Conservation (phyloP, 2,888 invertebrate species). For the Synanthedon vespiformis region DNA sequence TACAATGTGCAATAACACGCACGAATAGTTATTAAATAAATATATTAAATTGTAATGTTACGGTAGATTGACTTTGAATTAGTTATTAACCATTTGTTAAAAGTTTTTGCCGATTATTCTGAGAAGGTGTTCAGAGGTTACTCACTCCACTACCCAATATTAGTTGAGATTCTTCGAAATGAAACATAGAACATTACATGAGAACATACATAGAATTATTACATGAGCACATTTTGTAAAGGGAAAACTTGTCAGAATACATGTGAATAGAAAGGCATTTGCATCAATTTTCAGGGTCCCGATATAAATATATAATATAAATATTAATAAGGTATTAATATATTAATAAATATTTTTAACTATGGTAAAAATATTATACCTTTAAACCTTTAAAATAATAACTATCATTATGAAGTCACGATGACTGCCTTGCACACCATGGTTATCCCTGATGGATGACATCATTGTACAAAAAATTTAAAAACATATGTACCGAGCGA, state of each 20-base stretch:
- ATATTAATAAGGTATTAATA: too few species aligned
- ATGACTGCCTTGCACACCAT: slow-evolving; percentile 7
- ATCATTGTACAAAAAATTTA: slow-evolving; percentile 17
- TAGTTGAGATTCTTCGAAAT: background rate
- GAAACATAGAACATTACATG: too few species aligned
- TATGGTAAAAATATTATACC: too few species aligned
- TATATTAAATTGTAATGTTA: background rate
- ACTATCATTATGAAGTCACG: slow-evolving; percentile 5
- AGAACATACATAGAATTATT: too few species aligned
- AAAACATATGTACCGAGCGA: slow-evolving; percentile 8
- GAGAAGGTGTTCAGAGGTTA: background rate
- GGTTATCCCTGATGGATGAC: slow-evolving; percentile 18
- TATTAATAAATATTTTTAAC: too few species aligned
- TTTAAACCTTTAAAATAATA: too few species aligned
- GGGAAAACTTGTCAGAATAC: too few species aligned
- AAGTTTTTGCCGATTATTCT: background rate
- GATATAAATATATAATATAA: too few species aligned
- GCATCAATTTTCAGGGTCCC: too few species aligned
- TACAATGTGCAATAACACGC: slow-evolving; percentile 17
- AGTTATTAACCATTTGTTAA: background rate
- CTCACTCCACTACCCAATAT: background rate
- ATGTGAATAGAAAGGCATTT: too few species aligned
- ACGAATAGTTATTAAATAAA: slow-evolving; percentile 8
- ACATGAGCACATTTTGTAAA: too few species aligned
- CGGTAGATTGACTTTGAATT: background rate